These are phyloP conservation scores for Andrena bicolor DNA, from an alignment of 2,888 invertebrate genomes.

Conservation along the genomic window DNA sequence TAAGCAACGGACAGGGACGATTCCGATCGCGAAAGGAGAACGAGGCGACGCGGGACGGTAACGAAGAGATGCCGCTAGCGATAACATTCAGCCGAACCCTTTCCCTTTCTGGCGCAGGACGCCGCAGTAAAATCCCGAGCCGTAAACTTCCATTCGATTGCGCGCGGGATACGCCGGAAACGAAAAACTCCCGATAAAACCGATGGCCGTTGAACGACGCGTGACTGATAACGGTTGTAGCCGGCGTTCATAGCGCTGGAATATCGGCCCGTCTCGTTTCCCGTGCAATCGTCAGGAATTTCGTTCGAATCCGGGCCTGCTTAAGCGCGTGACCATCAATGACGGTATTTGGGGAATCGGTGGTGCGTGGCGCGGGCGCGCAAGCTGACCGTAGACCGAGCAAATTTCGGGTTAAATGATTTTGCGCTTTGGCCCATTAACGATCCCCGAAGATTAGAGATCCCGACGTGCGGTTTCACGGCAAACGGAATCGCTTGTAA, in stretches of 20 bases:
- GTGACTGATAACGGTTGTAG: slow-evolving; percentile 24
- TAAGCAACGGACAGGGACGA: background rate
- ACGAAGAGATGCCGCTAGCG: slow-evolving; percentile 13
- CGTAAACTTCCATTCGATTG: slow-evolving; percentile 48
- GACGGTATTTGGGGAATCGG: no score
- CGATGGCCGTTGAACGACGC: slow-evolving; percentile 39
- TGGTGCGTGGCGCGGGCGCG: no score
- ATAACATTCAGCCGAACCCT: slow-evolving; percentile 8
- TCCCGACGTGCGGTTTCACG: slow-evolving; percentile 23
- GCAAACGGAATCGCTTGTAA: slow-evolving; percentile 36
- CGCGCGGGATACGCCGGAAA: slow-evolving; percentile 10
- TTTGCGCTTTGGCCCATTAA: slow-evolving; percentile 25
- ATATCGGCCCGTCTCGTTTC: slow-evolving; percentile 22
- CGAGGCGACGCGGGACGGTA: slow-evolving; percentile 15
- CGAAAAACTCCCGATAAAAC: slow-evolving; percentile 42
- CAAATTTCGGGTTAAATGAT: slow-evolving; percentile 16
- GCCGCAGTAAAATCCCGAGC: slow-evolving; percentile 31
- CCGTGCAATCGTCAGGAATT: background rate
- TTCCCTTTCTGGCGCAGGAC: background rate
- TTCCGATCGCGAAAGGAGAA: background rate
- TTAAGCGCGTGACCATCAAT: no score
- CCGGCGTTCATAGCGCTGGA: slow-evolving; percentile 20
- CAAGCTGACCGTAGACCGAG: no score
- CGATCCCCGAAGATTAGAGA: slow-evolving; percentile 12
- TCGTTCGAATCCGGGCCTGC: background rate